phyloP scores from a whole-genome alignment of 2,888 invertebrate genomes.

The Esperia sulphurella region DNA sequence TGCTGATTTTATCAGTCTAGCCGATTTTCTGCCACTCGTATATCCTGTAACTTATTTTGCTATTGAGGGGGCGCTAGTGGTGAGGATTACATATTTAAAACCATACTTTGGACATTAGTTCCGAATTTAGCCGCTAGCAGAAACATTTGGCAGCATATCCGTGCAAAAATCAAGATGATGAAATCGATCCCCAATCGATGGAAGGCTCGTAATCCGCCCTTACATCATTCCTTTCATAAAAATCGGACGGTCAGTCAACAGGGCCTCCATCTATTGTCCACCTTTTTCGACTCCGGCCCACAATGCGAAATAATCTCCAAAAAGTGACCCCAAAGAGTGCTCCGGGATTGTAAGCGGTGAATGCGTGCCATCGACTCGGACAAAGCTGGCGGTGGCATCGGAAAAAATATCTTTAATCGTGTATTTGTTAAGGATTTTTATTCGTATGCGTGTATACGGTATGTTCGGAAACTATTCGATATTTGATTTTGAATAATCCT shows the following conservation, averaged over 20 bases:
- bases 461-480: not conserved
- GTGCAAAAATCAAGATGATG: conserved; percentile 43
- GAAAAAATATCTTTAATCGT: conserved; percentile 57
- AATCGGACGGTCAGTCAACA: conserved; percentile 65
- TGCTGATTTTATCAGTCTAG: conserved; percentile 26
- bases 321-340: conserved; percentile 75
- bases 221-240: conserved; percentile 43
- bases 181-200: conserved; percentile 41
- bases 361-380: conserved; percentile 40
- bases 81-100: too few species aligned
- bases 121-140: too few species aligned
- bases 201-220: conserved; percentile 34
- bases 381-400: conserved; percentile 17
- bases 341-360: conserved; percentile 43
- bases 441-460: not conserved
- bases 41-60: too few species aligned
- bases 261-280: conserved; percentile 54
- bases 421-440: conserved; percentile 25
- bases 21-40: conserved; percentile 20
- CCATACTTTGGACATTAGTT: too few species aligned
- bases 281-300: conserved; percentile 59
- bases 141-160: not conserved
- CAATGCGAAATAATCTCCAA: conserved; percentile 73
- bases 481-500: too few species aligned
- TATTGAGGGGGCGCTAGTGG: too few species aligned